Conservation (phyloP, 2,797 vertebrate species). For the Octomys mimax region DNA sequence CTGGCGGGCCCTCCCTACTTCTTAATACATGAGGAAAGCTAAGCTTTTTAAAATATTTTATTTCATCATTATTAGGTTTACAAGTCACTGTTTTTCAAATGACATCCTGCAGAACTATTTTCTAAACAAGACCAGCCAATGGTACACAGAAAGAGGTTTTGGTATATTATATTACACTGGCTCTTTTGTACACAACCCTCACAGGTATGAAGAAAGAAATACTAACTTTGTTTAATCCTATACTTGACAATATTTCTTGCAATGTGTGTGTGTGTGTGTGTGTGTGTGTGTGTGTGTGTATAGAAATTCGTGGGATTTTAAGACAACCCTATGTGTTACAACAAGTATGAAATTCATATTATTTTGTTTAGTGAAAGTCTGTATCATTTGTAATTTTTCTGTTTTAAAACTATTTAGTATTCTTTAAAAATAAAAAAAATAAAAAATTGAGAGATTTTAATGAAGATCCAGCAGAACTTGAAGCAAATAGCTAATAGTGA, state of each 20-base stretch:
- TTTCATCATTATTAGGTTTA: neutral
- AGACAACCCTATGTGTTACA: no score
- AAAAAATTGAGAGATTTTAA: neutral
- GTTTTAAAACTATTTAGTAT: no score
- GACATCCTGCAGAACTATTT: neutral
- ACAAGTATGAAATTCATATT: no score
- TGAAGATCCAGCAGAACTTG: neutral
- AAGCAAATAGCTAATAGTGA: neutral
- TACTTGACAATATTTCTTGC: neutral
- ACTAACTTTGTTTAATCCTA: neutral
- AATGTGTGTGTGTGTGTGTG: neutral
- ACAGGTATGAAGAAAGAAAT: neutral
- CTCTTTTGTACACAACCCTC: no score
- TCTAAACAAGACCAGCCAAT: neutral
- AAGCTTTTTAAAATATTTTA: neutral
- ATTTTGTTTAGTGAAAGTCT: no score
- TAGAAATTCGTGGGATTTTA: no score
- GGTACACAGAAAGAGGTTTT: neutral
- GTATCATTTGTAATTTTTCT: no score
- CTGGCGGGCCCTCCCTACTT: neutral
- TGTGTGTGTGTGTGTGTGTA: no score
- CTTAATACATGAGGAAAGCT: neutral
- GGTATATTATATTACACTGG: neutral
- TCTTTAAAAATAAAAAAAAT: no score
- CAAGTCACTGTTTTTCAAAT: neutral